Base-by-base conservation (phyloP, 2,113 vertebrate species). In the Amphiprion percula region DNA sequence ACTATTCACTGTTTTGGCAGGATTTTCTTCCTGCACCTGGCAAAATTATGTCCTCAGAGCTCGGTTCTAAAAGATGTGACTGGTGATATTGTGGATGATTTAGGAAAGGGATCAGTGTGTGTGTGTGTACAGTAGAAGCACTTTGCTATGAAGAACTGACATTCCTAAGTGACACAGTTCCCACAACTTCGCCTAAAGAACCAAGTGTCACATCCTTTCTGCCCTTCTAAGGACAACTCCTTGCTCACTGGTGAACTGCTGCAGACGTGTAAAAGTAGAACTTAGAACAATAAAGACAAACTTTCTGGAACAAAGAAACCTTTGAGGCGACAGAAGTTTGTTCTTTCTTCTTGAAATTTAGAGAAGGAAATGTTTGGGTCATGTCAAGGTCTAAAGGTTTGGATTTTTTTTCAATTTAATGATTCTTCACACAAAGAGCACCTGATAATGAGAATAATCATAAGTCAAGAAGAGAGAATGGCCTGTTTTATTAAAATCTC, bases 221-320 rank as follows among this genome's bases (percentile, higher is more conserved):
- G 68, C 73, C 83, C 79, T 87, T 89, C 82, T 82, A 75, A 80
- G 78, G 86, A 84, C 74, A 90, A 79, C 58, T 72, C 28, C 26
- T 79, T 55, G 21, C 44, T 79, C 62, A 54, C 30, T 1, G 50
- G 69, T 75, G 69, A 74, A 82, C 49, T 59, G 56, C 60, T 49
- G 69, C 80, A 87, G 77, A 79, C 2, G n/a, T 76, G 90, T 88
- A 90, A 91, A 87, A 50, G 85, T 90, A 90, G 82, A 86, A 85
- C 81, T 91, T 88, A 88, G 85, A 89, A 90, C 68, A 92, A 91
- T 86, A 91, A 88, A 88, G 77, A 58, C 33, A 5, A 30, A 72
- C 68, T 83, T 85, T 77, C 44, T 56, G 59, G 68, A 73, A 89
- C 82, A 88, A 83, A 86, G 78, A 76, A 81, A 79, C 73, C 67